Evolutionary conservation across 2,113 vertebrate genomes (phyloP).

Genomic region (Coryphaenoides rupestris): DNA sequence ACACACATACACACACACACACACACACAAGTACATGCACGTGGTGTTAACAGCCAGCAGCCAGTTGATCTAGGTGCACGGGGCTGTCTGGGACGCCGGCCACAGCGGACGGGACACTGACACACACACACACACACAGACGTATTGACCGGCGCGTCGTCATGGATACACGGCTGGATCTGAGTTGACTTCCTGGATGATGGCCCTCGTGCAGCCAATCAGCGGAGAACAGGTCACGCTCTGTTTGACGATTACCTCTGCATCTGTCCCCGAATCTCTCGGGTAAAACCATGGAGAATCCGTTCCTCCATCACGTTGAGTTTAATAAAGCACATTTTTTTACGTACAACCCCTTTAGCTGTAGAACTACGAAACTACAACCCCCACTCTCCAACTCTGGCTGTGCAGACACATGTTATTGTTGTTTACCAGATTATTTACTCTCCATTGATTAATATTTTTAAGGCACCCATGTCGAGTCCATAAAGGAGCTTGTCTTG

Average conservation of each 20-base stretch:
- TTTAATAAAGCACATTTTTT: too few relatives aligned
- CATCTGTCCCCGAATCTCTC: conserved; percentile 58
- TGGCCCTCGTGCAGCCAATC: conserved; percentile 59
- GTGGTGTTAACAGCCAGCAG: conserved; percentile 1
- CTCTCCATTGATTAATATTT: conserved; percentile 43
- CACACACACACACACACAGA: too few relatives aligned
- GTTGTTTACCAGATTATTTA: conserved; percentile 35
- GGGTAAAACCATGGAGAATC: conserved; percentile 12
- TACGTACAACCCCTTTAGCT: too few relatives aligned
- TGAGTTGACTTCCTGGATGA: conserved; percentile 44
- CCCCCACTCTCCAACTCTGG: neutral
- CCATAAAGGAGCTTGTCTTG: conserved; percentile 6
- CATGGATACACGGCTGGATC: conserved; percentile 52
- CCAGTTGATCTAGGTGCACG: conserved; percentile 17
- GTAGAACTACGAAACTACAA: neutral
- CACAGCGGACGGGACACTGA: conserved; percentile 33
- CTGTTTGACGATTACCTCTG: conserved; percentile 62
- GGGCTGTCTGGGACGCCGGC: conserved; percentile 42
- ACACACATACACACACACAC: conserved; percentile 3
- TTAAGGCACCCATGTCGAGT: conserved; percentile 25
- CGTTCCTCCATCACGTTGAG: neutral
- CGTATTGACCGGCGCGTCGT: conserved; percentile 30
- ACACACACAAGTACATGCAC: neutral
- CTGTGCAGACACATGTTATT: conserved; percentile 18
- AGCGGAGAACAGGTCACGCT: conserved; percentile 63